A percentile compares a stretch with the other conserved stretches of the same genome.
Evolutionary conservation across 2,888 invertebrate species (phyloP).

Genomic region (Diaprepes abbreviatus): DNA sequence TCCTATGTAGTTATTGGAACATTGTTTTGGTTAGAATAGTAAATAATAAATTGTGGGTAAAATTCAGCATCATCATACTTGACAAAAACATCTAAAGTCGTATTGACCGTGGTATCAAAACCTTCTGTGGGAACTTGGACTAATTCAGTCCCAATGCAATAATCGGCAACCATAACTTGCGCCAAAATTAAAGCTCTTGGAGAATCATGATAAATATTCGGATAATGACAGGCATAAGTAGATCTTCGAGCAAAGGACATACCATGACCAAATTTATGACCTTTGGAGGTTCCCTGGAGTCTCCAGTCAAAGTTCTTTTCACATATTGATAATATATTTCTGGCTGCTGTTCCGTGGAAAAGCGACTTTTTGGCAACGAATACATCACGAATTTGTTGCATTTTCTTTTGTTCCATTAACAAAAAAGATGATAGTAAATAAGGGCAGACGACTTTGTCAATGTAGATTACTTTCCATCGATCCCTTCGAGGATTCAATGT

Average conservation of each 20-base stretch:
- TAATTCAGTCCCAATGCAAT: slow-evolving; percentile 14
- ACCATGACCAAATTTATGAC: slow-evolving; percentile 47
- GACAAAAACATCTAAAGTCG: slow-evolving; percentile 40
- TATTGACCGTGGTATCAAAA: slow-evolving; percentile 41
- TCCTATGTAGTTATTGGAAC: too few relatives aligned
- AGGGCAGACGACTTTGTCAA: neutral
- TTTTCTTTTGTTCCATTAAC: neutral
- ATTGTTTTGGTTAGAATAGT: too few relatives aligned
- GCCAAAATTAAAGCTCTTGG: slow-evolving; percentile 42
- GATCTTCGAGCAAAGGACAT: slow-evolving; percentile 49
- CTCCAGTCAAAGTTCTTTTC: slow-evolving; percentile 42
- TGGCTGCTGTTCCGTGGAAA: slow-evolving; percentile 39
- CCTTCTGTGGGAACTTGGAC: slow-evolving; percentile 37
- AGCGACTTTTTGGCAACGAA: neutral
- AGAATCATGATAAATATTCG: neutral
- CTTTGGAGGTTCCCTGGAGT: slow-evolving; percentile 14
- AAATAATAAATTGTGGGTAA: slow-evolving; percentile 44
- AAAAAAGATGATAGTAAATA: slow-evolving; percentile 1
- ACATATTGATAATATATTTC: slow-evolving; percentile 29
- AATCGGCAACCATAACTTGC: slow-evolving; percentile 35
- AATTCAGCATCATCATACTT: slow-evolving; percentile 49
- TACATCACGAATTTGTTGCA: too few relatives aligned
- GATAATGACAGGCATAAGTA: slow-evolving; percentile 49
- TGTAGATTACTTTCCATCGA: neutral
- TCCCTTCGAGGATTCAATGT: slow-evolving; percentile 1